Evolutionary conservation across 2,113 vertebrate genomes (phyloP).

Genomic region (Sminthopsis crassicaudata): DNA sequence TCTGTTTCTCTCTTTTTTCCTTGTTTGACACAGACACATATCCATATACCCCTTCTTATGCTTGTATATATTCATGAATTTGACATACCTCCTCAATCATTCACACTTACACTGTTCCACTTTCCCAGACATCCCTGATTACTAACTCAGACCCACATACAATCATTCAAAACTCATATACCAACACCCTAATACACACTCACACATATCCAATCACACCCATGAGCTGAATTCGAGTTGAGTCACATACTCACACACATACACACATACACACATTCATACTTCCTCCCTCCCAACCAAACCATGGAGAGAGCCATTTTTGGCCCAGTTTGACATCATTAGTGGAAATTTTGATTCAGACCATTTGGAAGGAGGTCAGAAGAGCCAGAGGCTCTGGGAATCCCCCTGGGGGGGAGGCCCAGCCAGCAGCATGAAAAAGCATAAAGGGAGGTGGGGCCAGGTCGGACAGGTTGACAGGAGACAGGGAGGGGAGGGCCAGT

Average conservation of each 20-base stretch:
- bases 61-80: neutral
- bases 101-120: neutral
- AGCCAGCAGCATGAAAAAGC: constrained; percentile 44
- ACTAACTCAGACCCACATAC: neutral
- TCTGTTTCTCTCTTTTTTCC: too few relatives aligned
- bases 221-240: neutral
- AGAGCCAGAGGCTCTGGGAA: constrained; percentile 29
- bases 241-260: neutral
- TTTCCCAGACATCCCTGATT: neutral
- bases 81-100: neutral
- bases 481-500: neutral
- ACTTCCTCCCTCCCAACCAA: constrained; percentile 8
- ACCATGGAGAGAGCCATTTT: constrained; percentile 36
- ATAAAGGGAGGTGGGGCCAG: constrained; percentile 53
- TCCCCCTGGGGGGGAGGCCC: constrained; percentile 9
- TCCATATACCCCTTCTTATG: neutral
- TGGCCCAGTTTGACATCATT: constrained; percentile 51
- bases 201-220: neutral
- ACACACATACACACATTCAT: neutral
- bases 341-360: constrained; percentile 72
- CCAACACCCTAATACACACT: neutral
- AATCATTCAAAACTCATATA: neutral
- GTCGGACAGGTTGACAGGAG: constrained; percentile 4
- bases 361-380: constrained; percentile 44
- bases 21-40: too few relatives aligned